These are phyloP conservation scores for Calosoma granatense DNA, from an alignment of 1,140 invertebrate species.

Conservation along the genomic window DNA sequence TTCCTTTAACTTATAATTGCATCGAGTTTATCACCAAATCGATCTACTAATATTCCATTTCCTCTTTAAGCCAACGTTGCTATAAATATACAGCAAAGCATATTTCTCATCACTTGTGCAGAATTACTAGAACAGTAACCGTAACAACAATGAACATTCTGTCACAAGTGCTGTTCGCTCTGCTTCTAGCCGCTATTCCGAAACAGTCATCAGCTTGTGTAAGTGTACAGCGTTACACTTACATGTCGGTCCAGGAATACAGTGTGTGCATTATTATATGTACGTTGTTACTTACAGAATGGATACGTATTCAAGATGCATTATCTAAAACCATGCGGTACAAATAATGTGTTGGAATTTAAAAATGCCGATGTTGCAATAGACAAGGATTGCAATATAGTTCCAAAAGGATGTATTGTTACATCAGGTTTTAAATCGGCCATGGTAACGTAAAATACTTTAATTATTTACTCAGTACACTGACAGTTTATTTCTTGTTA, in stretches of 20 bases:
- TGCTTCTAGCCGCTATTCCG: background rate
- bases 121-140: background rate
- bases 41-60: background rate
- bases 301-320: constrained; percentile 1
- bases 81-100: background rate
- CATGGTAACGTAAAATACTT: background rate
- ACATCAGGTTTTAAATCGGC: background rate
- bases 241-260: too few relatives aligned
- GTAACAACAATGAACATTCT: background rate
- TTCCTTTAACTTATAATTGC: background rate
- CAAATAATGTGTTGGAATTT: background rate
- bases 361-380: background rate
- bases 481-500: background rate
- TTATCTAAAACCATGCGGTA: background rate
- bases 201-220: background rate
- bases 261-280: background rate
- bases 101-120: background rate
- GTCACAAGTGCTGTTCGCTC: background rate
- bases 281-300: background rate
- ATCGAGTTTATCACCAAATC: background rate
- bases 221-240: too few relatives aligned
- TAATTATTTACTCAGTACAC: background rate
- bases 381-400: background rate
- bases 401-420: background rate
- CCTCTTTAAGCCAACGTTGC: background rate